These are phyloP conservation scores for Xiphydria camelus DNA, from an alignment of 2,888 invertebrate genomes.

Conservation along the genomic window DNA sequence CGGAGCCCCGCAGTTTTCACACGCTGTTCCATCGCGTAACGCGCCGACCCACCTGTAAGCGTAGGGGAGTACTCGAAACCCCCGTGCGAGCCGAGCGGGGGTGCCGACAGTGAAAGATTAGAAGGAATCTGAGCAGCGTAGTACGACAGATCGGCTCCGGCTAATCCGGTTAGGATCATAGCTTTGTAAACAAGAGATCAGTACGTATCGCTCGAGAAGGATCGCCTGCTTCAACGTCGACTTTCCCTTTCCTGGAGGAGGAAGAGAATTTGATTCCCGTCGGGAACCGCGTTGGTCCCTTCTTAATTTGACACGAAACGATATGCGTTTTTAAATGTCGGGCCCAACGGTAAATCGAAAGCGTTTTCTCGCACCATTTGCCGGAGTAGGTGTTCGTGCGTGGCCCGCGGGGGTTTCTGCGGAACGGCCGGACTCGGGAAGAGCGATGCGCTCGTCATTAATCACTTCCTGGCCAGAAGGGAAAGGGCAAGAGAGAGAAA, in stretches of 20 bases:
- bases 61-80: not conserved
- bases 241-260: not conserved
- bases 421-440: constrained; percentile 2
- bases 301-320: too few species aligned
- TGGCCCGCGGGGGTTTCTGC: constrained; percentile 6
- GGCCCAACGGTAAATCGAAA: constrained; percentile 5
- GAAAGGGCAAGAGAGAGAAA: constrained; percentile 16
- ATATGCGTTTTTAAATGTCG: too few species aligned
- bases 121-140: constrained; percentile 5
- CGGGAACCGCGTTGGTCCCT: too few species aligned
- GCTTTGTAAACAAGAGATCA: constrained; percentile 38
- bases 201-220: not conserved
- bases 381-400: not conserved
- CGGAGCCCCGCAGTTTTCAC: constrained; percentile 45
- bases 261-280: too few species aligned
- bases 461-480: constrained; percentile 31
- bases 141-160: constrained; percentile 8
- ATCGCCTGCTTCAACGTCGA: not conserved
- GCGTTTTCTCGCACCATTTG: constrained; percentile 14
- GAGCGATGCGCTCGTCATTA: constrained; percentile 32
- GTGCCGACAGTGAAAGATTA: too few species aligned
- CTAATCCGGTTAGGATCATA: constrained; percentile 38
- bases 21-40: constrained; percentile 39
- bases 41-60: constrained; percentile 5
- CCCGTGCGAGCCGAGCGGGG: too few species aligned